Base-by-base conservation (phyloP, 2,888 invertebrate species). In the Autographa pulchrina region DNA sequence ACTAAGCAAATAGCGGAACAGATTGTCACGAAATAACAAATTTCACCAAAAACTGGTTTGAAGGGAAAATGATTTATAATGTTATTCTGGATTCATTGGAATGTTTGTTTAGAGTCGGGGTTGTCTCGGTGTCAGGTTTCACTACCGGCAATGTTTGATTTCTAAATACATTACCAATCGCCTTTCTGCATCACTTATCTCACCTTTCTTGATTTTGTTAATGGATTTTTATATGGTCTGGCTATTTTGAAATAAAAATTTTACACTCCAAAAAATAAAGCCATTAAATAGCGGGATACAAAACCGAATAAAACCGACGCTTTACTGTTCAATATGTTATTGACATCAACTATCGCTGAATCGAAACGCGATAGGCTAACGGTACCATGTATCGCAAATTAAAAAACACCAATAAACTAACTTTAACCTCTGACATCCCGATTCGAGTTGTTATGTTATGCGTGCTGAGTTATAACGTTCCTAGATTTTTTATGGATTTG, bases 1-100 rank as follows among this genome's bases (percentile, higher is more conserved):
- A 87, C 90, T 92, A 92, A 94, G 95, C 94, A 94, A 96, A 96
- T 94, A 96, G 93, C 96, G 95, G 94, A 96, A 96, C 96, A 94
- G 95, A 94, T 93, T 93, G 95, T 94, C 93, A 94, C 90, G 91
- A 93, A 93, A 94, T 94, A 92, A 95, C 94, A 93, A 93, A 95
- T 95, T 94, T 92, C 85, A 85, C 85, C 86, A 90, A 91, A 94
- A 94, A 93, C 82, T 79, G 79, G 85, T 85, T 86, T 74, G 87
- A 80, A 88, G 80, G 78, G 87, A 90, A 94, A 91, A 94, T 96
- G 94, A 96, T 96, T 96, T 94, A 96, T 94, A 92, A 90, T 91
- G 93, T 93, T 94, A 94, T 94, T 95, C 94, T 84, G 93, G 93
- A 94, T 94, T 92, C 86, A 80, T 82, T 77, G 90, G 91, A 92